Evolutionary conservation across 2,113 vertebrate species (phyloP), one percentile per base, ranked within the genome.

Genomic region (Misgurnus anguillicaudatus): DNA sequence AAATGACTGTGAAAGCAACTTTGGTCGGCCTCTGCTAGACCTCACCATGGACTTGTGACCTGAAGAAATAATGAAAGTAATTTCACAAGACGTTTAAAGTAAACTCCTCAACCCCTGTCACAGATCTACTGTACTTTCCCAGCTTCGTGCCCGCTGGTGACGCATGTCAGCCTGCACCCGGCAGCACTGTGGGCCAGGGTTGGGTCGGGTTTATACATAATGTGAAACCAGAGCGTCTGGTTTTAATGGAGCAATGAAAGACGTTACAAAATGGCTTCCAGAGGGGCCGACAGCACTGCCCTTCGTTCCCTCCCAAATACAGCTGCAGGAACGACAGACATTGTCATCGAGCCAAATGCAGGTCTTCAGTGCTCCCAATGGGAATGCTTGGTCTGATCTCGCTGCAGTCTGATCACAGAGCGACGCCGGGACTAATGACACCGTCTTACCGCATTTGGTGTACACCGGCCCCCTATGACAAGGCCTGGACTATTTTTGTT

Each of bases 171-270:
- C 39, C 45, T 39, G 41, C 60, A 55, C 38, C 55, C 69, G 47
- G 53, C 60, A 60, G 71, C n/a, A 4, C 17, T 51, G 21, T 73
- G 62, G 42, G 53, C 72, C 38, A 61, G 65, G 77, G 60, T 31
- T 19, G 64, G 70, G 72, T 71, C 57, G 38, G 62, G 41, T 39
- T 67, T 39, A 63, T 77, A 70, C 77, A 60, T 47, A 75, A 79
- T 47, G 58, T 31, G 63, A 38, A 71, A 77, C 14, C 48, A 73
- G 42, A 77, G 48, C 11, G 68, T 85, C 77, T 85, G 68, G 45
- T 77, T 82, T 77, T 80, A 85, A 85, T 82, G 68, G 39, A 63
- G 78, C 63, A 80, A 78, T 82, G 69, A 38, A 82, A 82, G 65
- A 74, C 38, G 24, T 74, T 68, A 74, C 62, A 19, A 55, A 84